These are phyloP conservation scores for Sciurus vulgaris DNA, from an alignment of 2,797 vertebrate genomes.

Conservation along the genomic window DNA sequence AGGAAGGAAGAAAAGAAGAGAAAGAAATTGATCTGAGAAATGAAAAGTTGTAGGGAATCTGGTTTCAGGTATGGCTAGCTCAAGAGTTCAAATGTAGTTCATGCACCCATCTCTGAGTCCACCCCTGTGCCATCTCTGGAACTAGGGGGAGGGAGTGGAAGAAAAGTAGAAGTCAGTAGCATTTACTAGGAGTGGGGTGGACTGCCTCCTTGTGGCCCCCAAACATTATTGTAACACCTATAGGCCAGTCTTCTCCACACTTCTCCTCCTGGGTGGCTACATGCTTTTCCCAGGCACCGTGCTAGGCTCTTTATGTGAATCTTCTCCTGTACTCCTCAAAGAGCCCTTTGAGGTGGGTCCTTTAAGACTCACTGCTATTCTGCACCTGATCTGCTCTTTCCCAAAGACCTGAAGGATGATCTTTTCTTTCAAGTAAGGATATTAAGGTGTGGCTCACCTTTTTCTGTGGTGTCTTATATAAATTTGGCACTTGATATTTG, in stretches of 20 bases:
- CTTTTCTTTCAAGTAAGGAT: background rate
- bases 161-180: background rate
- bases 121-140: background rate
- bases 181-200: background rate
- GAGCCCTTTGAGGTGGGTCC: background rate
- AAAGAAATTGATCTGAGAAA: background rate
- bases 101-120: background rate
- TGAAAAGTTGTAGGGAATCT: background rate
- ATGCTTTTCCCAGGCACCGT: accelerated
- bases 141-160: background rate
- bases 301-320: background rate
- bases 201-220: background rate
- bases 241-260: background rate
- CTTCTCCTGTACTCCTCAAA: background rate
- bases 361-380: accelerated
- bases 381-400: background rate
- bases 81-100: background rate
- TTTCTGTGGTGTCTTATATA: background rate
- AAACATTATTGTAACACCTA: no score
- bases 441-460: background rate
- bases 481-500: background rate
- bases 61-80: background rate
- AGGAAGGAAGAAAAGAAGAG: no score
- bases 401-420: background rate
- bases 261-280: accelerated